These are phyloP conservation scores for Tethya wilhelma DNA, from an alignment of 37 sponge, comb jelly and placozoan genomes.

Conservation along the genomic window DNA sequence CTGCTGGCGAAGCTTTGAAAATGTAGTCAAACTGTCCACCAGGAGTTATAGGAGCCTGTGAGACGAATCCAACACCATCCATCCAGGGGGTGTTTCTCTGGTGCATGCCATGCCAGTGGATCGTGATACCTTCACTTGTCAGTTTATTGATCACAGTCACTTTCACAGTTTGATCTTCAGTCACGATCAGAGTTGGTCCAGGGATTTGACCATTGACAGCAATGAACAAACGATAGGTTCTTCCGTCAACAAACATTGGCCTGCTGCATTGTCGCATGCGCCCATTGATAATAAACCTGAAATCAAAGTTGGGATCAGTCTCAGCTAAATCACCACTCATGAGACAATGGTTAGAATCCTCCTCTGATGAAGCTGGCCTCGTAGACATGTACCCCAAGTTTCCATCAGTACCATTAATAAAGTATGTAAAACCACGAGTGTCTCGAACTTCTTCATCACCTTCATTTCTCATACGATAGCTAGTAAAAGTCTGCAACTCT, in stretches of 20 bases:
- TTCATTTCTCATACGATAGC: constrained; percentile 8
- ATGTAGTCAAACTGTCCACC: constrained; percentile 54
- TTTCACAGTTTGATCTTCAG: constrained; percentile 30
- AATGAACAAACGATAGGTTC: constrained; percentile 47
- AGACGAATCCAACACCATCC: constrained; percentile 78
- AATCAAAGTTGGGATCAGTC: not conserved
- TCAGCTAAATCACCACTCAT: not conserved
- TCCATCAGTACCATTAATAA: not conserved
- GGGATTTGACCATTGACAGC: constrained; percentile 64
- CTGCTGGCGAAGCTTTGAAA: constrained; percentile 64
- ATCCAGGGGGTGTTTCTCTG: constrained; percentile 71
- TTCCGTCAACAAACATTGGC: constrained; percentile 51
- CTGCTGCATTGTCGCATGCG: constrained; percentile 20
- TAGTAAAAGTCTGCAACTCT: constrained; percentile 22
- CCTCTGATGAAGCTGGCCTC: not conserved
- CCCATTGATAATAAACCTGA: not conserved
- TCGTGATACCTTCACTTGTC: constrained; percentile 53
- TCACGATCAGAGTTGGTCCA: constrained; percentile 66
- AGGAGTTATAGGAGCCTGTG: constrained; percentile 72
- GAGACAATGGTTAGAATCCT: not conserved
- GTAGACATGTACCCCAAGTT: not conserved
- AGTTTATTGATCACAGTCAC: constrained; percentile 66
- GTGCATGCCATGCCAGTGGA: constrained; percentile 92
- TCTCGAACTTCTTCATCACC: not conserved
- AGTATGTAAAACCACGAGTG: constrained; percentile 18